Evolutionary conservation across 2,113 vertebrate genomes (phyloP), one percentile per base, ranked within the genome.

Genomic region (Epinephelus lanceolatus): DNA sequence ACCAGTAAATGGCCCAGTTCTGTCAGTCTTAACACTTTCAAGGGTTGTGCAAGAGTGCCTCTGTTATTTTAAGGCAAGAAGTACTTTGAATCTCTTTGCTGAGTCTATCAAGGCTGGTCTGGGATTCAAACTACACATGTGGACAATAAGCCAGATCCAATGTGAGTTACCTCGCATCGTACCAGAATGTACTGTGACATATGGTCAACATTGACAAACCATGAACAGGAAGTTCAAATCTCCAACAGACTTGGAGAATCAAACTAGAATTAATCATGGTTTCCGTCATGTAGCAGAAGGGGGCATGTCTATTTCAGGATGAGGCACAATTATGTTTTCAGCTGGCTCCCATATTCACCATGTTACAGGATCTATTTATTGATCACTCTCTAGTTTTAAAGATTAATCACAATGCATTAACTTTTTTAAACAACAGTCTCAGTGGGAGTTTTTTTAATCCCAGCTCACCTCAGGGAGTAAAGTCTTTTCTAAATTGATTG

Each of bases 401-500:
- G 12, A 45, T 70, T 40, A 25, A 9, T 49, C 60, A 23, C 47
- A 67, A 2, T 52, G n/a, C 33, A 30, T 66, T 72, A 6, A 2
- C 17, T 53, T 59, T 33, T 5, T 21, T 15, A 33, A 74, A 15
- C n/a, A 60, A 23, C 27, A 27, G 5, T 68, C 71, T 81, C 57
- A 15, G 0, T 23, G 25, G 78, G 61, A 83, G 37, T 52, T 49
- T 11, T 69, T 69, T 47, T 23, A 1, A n/a, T 78, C 79, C 53
- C 52, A 30, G 27, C 33, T 83, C 42, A 89, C 76, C 88, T 91
- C 89, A 91, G 90, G 91, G 85, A 89, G 7, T 14, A 33, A 76
- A 25, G 6, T 23, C 2, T 60, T 78, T 81, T 78, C 30, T 83
- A 51, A 21, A 62, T n/a, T 23, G 2, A 63, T 63, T 13, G 8